phyloP scores from a whole-genome alignment of 2,113 vertebrate species.

The Empidonax traillii region DNA sequence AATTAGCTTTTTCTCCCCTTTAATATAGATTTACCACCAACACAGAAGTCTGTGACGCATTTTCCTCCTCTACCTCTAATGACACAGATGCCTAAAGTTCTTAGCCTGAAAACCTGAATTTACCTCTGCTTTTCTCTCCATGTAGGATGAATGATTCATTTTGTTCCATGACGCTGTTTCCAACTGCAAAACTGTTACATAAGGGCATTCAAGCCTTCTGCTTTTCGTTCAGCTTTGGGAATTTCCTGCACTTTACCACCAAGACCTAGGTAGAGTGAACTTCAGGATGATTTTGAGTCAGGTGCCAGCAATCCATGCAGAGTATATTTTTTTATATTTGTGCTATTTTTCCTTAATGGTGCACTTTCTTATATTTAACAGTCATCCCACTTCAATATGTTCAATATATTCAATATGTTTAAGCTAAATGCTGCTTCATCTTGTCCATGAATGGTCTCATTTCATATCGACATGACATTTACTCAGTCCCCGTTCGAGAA shows the following conservation, averaged over 20 bases:
- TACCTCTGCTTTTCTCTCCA: not conserved
- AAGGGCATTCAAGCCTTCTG: not conserved
- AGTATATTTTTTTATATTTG: not conserved
- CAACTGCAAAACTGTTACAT: constrained; percentile 21
- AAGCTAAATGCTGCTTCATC: not conserved
- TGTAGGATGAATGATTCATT: constrained; percentile 48
- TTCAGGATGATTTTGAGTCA: not conserved
- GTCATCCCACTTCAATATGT: not conserved
- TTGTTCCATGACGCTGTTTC: constrained; percentile 31
- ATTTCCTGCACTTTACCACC: not conserved
- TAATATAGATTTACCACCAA: not conserved
- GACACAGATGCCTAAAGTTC: constrained; percentile 5
- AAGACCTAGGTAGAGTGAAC: not conserved
- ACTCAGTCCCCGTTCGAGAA: not conserved
- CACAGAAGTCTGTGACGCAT: not conserved
- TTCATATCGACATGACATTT: not conserved
- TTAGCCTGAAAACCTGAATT: constrained; percentile 53
- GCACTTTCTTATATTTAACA: not conserved
- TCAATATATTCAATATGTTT: not conserved
- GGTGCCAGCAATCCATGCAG: not conserved
- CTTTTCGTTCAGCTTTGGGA: constrained; percentile 21
- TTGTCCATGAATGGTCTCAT: not conserved
- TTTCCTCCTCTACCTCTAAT: not conserved
- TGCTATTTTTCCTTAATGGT: not conserved
- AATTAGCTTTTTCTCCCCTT: not conserved